Evolutionary conservation across 2,888 invertebrate species (phyloP).

Genomic region (Drosophila macrospina): DNA sequence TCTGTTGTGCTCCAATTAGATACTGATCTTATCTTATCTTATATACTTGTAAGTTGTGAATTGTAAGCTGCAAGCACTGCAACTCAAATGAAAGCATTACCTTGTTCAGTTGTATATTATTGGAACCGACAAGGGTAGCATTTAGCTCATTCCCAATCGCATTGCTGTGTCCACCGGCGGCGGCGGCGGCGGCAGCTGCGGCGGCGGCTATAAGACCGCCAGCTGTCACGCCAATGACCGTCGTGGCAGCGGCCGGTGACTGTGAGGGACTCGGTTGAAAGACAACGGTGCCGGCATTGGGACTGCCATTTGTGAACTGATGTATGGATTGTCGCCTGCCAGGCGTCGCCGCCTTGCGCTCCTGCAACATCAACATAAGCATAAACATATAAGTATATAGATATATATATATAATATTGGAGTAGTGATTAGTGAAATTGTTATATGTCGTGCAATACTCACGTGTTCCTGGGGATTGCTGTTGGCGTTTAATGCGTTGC

Average conservation of each 20-base stretch:
- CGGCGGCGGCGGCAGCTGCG: slow-evolving; percentile 47
- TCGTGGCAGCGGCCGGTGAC: slow-evolving; percentile 85
- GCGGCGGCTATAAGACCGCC: slow-evolving; percentile 78
- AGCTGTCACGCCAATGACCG: slow-evolving; percentile 84
- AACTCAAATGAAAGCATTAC: slow-evolving; percentile 58
- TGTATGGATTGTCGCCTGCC: slow-evolving; percentile 85
- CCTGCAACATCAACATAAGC: slow-evolving; percentile 62
- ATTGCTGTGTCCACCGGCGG: slow-evolving; percentile 57
- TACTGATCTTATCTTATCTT: slow-evolving; percentile 50
- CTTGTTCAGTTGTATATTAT: slow-evolving; percentile 86
- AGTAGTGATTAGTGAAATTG: not conserved
- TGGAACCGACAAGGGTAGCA: slow-evolving; percentile 85
- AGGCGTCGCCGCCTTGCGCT: slow-evolving; percentile 86
- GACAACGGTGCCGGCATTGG: slow-evolving; percentile 85
- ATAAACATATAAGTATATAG: not conserved
- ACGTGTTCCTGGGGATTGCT: slow-evolving; percentile 85
- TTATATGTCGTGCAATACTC: slow-evolving; percentile 33
- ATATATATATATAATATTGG: slow-evolving; percentile 3
- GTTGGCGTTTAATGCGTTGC: slow-evolving; percentile 84
- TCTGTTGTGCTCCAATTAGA: slow-evolving; percentile 48
- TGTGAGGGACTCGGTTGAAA: slow-evolving; percentile 86
- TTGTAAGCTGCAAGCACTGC: slow-evolving; percentile 6
- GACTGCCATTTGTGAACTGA: slow-evolving; percentile 85
- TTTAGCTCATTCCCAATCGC: slow-evolving; percentile 85
- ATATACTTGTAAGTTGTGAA: too few species aligned